Percentiles rank a stretch among this genome's conserved stretches.
Evolutionary conservation across 1,140 invertebrate genomes (phyloP).

Genomic region (Micrasema longulum): DNA sequence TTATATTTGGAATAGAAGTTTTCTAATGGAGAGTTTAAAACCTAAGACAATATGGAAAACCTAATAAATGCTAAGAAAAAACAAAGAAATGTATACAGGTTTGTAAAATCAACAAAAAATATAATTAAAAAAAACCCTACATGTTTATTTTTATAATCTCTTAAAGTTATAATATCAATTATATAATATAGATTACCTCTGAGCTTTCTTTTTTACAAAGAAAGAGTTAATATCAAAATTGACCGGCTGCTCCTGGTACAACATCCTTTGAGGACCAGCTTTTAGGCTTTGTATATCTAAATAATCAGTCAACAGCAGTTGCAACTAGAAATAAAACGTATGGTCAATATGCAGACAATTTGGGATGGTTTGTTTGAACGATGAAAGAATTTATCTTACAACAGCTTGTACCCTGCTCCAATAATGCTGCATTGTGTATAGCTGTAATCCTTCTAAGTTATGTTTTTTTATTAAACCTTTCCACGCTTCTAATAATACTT

Average conservation of each 20-base stretch:
- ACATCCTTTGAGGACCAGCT: constrained; percentile 69
- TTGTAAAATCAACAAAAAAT: too few species aligned
- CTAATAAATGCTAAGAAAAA: too few species aligned
- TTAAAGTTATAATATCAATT: neutral
- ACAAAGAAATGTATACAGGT: too few species aligned
- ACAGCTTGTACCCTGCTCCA: constrained; percentile 91
- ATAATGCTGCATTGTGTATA: constrained; percentile 86
- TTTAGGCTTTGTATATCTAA: constrained; percentile 82
- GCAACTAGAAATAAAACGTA: constrained; percentile 71
- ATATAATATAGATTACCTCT: constrained; percentile 61
- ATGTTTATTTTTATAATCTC: neutral
- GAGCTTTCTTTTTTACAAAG: constrained; percentile 68
- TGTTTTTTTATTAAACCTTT: constrained; percentile 70
- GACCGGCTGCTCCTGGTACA: constrained; percentile 67
- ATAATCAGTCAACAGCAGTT: constrained; percentile 84
- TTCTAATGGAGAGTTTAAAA: too few species aligned
- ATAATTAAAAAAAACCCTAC: too few species aligned
- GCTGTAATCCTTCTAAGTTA: constrained; percentile 66
- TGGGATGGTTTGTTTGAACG: too few species aligned
- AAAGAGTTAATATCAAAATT: constrained; percentile 61
- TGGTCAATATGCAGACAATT: too few species aligned
- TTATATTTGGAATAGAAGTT: too few species aligned
- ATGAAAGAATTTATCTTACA: too few species aligned
- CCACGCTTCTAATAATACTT: constrained; percentile 73
- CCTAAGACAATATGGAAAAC: too few species aligned